Percentiles rank a stretch among this genome's conserved stretches.
Evolutionary conservation across 2,888 invertebrate species (phyloP).

Genomic region (Phortica magna): DNA sequence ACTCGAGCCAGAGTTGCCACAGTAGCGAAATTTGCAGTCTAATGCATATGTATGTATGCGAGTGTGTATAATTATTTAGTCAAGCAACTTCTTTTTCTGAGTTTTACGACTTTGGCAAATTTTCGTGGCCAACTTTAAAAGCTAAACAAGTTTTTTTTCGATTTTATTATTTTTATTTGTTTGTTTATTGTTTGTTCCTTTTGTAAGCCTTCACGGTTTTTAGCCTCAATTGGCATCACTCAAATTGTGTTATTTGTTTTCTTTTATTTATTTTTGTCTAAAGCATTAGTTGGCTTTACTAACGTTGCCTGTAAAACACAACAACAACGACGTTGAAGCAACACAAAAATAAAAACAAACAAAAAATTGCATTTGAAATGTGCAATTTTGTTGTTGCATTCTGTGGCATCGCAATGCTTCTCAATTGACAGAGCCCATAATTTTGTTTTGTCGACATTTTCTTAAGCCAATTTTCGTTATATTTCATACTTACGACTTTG

Average conservation of each 20-base stretch:
- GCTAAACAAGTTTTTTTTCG: too few species aligned
- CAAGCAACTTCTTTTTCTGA: conserved; percentile 46
- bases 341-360: background rate
- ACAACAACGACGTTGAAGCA: background rate
- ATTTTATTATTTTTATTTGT: too few species aligned
- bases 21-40: background rate
- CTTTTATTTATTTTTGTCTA: too few species aligned
- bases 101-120: background rate
- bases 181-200: background rate
- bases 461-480: conserved; percentile 8
- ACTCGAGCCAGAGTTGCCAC: background rate
- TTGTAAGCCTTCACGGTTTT: background rate
- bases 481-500: conserved; percentile 24
- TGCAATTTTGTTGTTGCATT: conserved; percentile 58
- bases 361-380: conserved; percentile 38
- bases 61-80: conserved; percentile 24
- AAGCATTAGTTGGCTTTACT: background rate
- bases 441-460: conserved; percentile 66
- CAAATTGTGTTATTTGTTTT: background rate
- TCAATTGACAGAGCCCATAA: conserved; percentile 73
- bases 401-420: conserved; percentile 60
- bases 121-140: background rate
- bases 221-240: background rate
- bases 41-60: background rate
- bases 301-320: background rate